Evolutionary conservation across 1,140 invertebrate genomes (phyloP), one percentile per base, ranked within the genome.

Genomic region (Diabrotica virgifera): DNA sequence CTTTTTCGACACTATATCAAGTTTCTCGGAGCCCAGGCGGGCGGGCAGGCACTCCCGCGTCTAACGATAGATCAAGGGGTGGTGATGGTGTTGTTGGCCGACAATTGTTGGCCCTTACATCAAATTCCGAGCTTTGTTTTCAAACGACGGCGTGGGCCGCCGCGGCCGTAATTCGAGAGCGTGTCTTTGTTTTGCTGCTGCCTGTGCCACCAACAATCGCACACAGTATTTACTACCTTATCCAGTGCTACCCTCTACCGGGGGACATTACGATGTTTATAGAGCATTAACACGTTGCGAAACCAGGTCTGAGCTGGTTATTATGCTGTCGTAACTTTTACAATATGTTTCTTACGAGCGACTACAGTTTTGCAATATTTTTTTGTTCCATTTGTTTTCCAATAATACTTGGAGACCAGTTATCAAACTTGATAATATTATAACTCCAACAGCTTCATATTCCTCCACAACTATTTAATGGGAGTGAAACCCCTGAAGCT

Each of bases 71-170:
- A 46, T 46, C 8, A 24, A 24, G 24, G 24, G 24, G 24, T 24
- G 24, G 24, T 24, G 24, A 2, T 24, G 24, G 24, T 24, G 24
- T 24, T 24, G 24, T 24, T 24, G 24, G 24, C 24, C 24, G 24
- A 24, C 8, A 5, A 46, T 9, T 57, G 35, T 8, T 36, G 55
- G 55, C 55, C 55, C 55, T 57, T 57, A 57, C 55, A 57, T 57
- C 36, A 57, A 37, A 57, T 57, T 57, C 55, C 36, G 55, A 24
- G 24, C 55, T 57, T 57, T 57, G 55, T 57, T 57, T 36, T 57
- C 55, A 36, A 57, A 57, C 55, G 55, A 36, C 11, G 36, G 36
- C 55, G 40, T 57, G 36, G 36, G 55, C 3, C 12, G 55, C 3
- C 12, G n/a, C 37, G 55, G 40, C 40, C 8, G n/a, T 57, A 57